Percentiles rank a stretch among this genome's conserved stretches.
Conservation (phyloP, 2,113 vertebrate species). For the Nothocercus julius region DNA sequence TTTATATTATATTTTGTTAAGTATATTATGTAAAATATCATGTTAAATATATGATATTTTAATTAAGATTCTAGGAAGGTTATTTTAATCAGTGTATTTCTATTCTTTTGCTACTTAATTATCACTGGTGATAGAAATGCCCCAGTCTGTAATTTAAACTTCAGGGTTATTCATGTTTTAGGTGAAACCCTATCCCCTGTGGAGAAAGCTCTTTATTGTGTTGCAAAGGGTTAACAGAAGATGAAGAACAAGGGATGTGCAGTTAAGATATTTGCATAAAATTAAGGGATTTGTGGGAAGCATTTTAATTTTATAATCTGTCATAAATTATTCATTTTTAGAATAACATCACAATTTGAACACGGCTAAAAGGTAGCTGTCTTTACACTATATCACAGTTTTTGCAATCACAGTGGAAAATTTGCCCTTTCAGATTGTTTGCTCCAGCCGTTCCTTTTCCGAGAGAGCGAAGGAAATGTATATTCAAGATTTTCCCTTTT, state of each 20-base stretch:
- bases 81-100: background rate
- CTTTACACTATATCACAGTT: background rate
- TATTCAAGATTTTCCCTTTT: slow-evolving; percentile 2
- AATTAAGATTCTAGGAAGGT: background rate
- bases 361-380: background rate
- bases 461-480: background rate
- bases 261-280: slow-evolving; percentile 39
- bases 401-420: slow-evolving; percentile 9
- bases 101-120: background rate
- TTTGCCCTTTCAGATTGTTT: slow-evolving; percentile 21
- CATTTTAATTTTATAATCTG: slow-evolving; percentile 51
- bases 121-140: background rate
- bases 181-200: background rate
- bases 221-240: slow-evolving; percentile 13
- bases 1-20: too few species aligned
- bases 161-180: background rate
- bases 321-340: slow-evolving; percentile 39
- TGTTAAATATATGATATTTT: background rate
- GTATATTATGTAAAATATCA: too few species aligned
- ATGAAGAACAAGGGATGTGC: background rate
- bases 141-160: background rate
- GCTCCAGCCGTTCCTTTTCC: slow-evolving; percentile 13
- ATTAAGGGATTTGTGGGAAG: slow-evolving; percentile 22
- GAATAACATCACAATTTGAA: slow-evolving; percentile 5
- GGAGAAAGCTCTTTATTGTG: background rate